These are phyloP conservation scores for Allolobophora icterica DNA, from an alignment of 2,888 invertebrate genomes.

Conservation along the genomic window DNA sequence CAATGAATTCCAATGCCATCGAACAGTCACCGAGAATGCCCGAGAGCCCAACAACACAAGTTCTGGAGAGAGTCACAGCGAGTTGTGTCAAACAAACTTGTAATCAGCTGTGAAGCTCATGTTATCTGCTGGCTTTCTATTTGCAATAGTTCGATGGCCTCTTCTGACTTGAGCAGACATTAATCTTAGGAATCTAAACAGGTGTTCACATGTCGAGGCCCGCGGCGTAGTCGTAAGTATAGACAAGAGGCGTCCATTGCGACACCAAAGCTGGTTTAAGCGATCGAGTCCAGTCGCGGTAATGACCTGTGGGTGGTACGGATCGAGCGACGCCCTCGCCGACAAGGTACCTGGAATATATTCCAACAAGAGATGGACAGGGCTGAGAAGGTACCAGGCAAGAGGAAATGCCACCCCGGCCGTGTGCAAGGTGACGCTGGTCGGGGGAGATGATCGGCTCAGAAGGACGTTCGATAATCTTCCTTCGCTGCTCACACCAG, in stretches of 20 bases:
- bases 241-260: neutral
- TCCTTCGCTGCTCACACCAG: neutral
- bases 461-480: slow-evolving; percentile 11
- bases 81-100: no score
- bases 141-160: neutral
- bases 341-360: neutral
- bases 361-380: neutral
- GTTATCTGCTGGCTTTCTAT: neutral
- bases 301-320: neutral
- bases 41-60: no score
- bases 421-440: neutral
- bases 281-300: neutral
- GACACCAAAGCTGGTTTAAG: neutral
- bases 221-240: neutral
- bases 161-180: neutral
- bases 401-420: neutral
- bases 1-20: no score
- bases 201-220: neutral
- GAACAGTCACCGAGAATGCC: no score
- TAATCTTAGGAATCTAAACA: neutral
- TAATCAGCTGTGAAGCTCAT: no score
- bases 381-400: neutral
- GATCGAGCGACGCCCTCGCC: neutral
- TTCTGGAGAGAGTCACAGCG: no score
- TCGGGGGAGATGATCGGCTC: neutral